These are phyloP conservation scores for Anaspis maculata DNA, from an alignment of 2,888 invertebrate species.

Conservation along the genomic window DNA sequence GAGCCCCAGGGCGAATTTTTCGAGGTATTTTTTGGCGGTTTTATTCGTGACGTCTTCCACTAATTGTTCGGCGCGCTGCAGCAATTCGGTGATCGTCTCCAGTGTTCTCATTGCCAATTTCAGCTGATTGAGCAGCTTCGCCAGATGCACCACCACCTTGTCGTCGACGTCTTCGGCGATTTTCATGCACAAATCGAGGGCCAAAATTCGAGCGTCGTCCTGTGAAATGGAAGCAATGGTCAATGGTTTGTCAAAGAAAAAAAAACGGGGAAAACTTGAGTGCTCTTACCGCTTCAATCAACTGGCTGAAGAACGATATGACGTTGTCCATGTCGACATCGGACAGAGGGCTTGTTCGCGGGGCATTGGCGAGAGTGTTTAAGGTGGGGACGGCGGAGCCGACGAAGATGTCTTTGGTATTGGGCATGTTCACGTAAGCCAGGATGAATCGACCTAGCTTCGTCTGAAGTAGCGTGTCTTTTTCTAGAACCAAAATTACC, in stretches of 20 bases:
- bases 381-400: too few relatives aligned
- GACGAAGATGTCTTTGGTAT: too few relatives aligned
- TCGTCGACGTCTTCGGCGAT: constrained; percentile 3
- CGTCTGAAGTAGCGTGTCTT: too few relatives aligned
- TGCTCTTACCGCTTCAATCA: too few relatives aligned
- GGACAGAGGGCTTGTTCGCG: constrained; percentile 11
- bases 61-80: constrained; percentile 2
- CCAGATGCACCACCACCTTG: neutral
- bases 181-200: constrained; percentile 4
- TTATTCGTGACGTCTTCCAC: constrained; percentile 2
- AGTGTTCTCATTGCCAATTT: constrained; percentile 2
- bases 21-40: neutral
- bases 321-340: constrained; percentile 13
- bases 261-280: too few relatives aligned
- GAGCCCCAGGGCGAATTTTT: too few relatives aligned
- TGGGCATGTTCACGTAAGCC: too few relatives aligned
- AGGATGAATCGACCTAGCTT: too few relatives aligned
- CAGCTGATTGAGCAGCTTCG: constrained; percentile 3
- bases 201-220: constrained; percentile 2
- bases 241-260: neutral
- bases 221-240: constrained; percentile 1
- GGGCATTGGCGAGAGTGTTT: too few relatives aligned
- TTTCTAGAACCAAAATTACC: too few relatives aligned
- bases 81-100: neutral
- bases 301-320: constrained; percentile 9